Evolutionary conservation across 2,888 invertebrate genomes (phyloP).

Genomic region (Nomada ruficornis): DNA sequence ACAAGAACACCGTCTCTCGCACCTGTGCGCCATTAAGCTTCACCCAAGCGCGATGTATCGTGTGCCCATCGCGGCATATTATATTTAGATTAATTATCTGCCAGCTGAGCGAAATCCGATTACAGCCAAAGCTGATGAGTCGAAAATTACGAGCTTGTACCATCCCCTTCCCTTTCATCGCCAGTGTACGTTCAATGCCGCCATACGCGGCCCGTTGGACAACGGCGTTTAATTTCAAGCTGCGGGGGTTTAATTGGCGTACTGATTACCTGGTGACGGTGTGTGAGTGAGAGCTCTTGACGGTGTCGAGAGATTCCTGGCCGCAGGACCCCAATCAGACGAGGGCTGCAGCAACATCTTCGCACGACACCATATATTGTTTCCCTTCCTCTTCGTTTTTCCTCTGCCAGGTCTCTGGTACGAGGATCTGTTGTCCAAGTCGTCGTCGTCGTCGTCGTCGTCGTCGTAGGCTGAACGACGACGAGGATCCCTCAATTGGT

Average conservation of each 20-base stretch:
- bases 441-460: conserved; percentile 76
- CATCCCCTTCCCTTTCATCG: too few relatives aligned
- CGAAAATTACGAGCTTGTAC: conserved; percentile 5
- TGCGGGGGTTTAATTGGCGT: background rate
- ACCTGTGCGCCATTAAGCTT: background rate
- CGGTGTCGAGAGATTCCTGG: conserved; percentile 80
- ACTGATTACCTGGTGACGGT: conserved; percentile 75
- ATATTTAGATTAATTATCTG: conserved; percentile 42
- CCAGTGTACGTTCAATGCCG: background rate
- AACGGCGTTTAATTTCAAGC: background rate
- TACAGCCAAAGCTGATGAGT: conserved; percentile 26
- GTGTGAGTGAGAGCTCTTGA: conserved; percentile 78
- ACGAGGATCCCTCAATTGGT: conserved; percentile 72
- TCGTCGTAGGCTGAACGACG: conserved; percentile 74
- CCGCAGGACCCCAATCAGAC: conserved; percentile 89
- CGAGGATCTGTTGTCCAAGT: conserved; percentile 64
- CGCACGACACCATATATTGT: conserved; percentile 81
- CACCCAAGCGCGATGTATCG: background rate
- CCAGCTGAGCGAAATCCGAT: conserved; percentile 25
- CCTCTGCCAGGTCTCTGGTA: conserved; percentile 43
- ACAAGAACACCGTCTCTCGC: background rate
- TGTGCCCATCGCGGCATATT: background rate
- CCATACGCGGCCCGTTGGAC: background rate
- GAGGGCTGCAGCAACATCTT: conserved; percentile 88
- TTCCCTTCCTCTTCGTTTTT: conserved; percentile 53